A percentile compares a stretch with the other conserved stretches of the same genome.
Evolutionary conservation across 2,797 vertebrate species (phyloP).

Genomic region (Pangasius larnaudii): DNA sequence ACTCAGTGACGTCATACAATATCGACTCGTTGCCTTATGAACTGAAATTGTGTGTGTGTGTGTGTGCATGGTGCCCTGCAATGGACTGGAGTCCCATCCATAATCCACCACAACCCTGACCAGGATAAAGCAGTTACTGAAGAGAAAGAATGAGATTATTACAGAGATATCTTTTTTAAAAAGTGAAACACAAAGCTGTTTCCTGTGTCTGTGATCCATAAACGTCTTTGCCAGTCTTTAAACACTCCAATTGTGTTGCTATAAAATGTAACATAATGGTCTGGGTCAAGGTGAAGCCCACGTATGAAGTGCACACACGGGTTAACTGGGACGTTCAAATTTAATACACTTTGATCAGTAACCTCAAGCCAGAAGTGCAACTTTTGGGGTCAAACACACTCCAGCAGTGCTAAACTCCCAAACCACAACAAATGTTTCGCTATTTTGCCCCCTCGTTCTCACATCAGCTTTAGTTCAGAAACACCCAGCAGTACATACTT

Average conservation of each 20-base stretch:
- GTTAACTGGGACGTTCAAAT: neutral
- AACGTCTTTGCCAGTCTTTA: neutral
- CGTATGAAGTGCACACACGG: neutral
- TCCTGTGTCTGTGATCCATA: neutral
- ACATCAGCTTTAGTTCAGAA: constrained; percentile 62
- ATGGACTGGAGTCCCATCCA: neutral
- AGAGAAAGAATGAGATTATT: neutral
- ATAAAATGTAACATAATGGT: neutral
- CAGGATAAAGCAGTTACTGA: neutral
- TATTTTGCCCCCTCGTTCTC: neutral
- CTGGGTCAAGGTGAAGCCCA: neutral
- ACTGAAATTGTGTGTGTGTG: neutral
- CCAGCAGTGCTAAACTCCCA: neutral
- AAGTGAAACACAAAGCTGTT: neutral
- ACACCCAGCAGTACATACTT: constrained; percentile 74
- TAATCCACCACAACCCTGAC: no score
- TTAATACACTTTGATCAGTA: neutral
- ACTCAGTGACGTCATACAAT: neutral
- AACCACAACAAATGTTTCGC: neutral
- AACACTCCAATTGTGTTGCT: neutral
- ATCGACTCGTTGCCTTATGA: neutral
- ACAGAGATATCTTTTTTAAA: neutral
- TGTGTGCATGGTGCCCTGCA: neutral
- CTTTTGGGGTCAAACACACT: neutral
- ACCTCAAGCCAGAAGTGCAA: neutral